phyloP scores from a whole-genome alignment of 2,888 invertebrate species.

The Deladenus siricidicola region DNA sequence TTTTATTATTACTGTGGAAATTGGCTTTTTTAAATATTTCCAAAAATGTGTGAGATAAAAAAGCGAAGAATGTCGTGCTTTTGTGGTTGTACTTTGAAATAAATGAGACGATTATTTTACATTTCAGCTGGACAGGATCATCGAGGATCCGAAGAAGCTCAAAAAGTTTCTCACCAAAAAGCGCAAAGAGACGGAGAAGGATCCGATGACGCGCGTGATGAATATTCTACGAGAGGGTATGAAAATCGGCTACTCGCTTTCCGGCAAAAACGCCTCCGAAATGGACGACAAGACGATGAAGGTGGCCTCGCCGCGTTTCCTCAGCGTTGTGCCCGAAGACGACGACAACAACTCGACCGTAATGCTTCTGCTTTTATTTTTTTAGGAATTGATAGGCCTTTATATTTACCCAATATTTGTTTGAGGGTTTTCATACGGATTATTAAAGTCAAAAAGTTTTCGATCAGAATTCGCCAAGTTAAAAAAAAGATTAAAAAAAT shows the following conservation, averaged over 20 bases:
- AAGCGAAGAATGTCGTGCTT: no score
- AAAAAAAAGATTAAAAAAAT: no score
- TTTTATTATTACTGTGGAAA: no score
- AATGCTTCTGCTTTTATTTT: neutral
- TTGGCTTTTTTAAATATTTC: no score
- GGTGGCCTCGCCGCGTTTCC: slow-evolving; percentile 43
- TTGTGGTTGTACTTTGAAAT: no score
- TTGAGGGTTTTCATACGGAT: neutral
- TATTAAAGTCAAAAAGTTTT: neutral
- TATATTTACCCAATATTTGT: neutral
- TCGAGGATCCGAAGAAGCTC: slow-evolving; percentile 10
- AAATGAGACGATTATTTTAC: no score
- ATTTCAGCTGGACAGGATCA: neutral
- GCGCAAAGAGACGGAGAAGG: slow-evolving; percentile 9
- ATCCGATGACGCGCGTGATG: neutral
- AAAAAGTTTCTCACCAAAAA: slow-evolving; percentile 12
- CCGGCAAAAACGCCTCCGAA: slow-evolving; percentile 20
- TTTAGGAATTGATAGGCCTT: neutral
- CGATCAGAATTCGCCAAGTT: no score
- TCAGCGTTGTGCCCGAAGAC: slow-evolving; percentile 42
- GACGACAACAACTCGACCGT: slow-evolving; percentile 20
- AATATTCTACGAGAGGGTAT: slow-evolving; percentile 13
- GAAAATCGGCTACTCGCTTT: slow-evolving; percentile 13
- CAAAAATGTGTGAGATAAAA: no score
- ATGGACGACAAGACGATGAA: slow-evolving; percentile 22